These are phyloP conservation scores for Tetheella fluctuosa DNA, from an alignment of 2,888 invertebrate genomes.

Conservation along the genomic window DNA sequence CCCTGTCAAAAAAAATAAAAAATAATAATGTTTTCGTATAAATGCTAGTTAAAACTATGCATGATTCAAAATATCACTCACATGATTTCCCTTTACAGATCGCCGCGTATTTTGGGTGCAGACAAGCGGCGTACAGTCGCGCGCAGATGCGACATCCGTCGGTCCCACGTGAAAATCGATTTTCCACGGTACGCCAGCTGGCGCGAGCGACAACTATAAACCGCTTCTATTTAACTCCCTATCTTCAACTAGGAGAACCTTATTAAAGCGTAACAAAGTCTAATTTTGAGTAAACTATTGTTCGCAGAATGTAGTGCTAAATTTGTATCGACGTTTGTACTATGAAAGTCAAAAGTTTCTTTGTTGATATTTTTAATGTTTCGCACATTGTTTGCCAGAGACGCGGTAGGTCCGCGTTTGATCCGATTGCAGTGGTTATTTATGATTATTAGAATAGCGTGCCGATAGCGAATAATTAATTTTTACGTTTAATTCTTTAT, in stretches of 20 bases:
- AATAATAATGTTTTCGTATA: neutral
- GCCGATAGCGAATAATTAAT: slow-evolving; percentile 78
- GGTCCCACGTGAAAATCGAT: slow-evolving; percentile 82
- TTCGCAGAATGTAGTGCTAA: slow-evolving; percentile 27
- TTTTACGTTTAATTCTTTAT: slow-evolving; percentile 77
- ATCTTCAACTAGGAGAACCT: slow-evolving; percentile 26
- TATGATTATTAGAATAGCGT: slow-evolving; percentile 82
- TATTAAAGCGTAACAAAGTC: slow-evolving; percentile 40
- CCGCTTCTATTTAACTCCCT: slow-evolving; percentile 37
- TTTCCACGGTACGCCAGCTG: slow-evolving; percentile 83
- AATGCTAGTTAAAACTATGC: slow-evolving; percentile 7
- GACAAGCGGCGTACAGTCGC: slow-evolving; percentile 65
- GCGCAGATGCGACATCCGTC: slow-evolving; percentile 82
- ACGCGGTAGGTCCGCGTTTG: slow-evolving; percentile 78
- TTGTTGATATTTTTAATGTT: slow-evolving; percentile 85
- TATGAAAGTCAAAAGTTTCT: slow-evolving; percentile 82
- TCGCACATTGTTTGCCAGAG: slow-evolving; percentile 77
- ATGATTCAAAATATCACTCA: slow-evolving; percentile 32
- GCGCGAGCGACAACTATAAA: slow-evolving; percentile 74
- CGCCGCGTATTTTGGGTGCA: slow-evolving; percentile 70
- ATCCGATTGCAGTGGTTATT: slow-evolving; percentile 80
- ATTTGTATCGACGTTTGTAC: slow-evolving; percentile 65
- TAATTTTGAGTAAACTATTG: slow-evolving; percentile 29
- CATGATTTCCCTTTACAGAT: slow-evolving; percentile 58
- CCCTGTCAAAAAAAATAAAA: too few species aligned